Evolutionary conservation across 2,888 invertebrate species (phyloP), one percentile per base, ranked within the genome.

Genomic region (Lasioglossum leucozonium): DNA sequence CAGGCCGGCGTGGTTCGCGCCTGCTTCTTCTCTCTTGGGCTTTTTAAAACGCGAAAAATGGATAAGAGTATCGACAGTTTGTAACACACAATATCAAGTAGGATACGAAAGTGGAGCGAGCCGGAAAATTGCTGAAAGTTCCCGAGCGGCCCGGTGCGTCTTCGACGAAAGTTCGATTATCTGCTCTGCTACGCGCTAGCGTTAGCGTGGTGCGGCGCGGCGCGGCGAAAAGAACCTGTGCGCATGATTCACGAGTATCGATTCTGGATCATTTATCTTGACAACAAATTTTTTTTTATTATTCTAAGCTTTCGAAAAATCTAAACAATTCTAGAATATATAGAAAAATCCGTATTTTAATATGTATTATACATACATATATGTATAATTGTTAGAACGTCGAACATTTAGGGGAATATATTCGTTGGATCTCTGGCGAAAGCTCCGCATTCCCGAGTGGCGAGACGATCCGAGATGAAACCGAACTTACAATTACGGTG

Each of bases 21-120:
- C 67, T 72, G 72, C 55, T 40, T 8, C 10, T 10, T 51, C 72
- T 58, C 80, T 37, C 67, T 40, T 73, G 65, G 44, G 47, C 37
- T 65, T 80, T 80, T 40, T 77, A 77, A n/a, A 80, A 67, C 80
- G 76, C 58, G 76, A 76, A 40, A 81, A 77, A 81, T 77, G 47
- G 81, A 73, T 67, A 62, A 69, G 72, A 30, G 82, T 71, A 82
- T 74, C 82, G 82, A 78, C 78, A 82, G 78, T 82, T 62, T 62
- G 71, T 30, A 78, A 40, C 69, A n/a, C 69, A 47, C 78, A 30
- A 55, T 74, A 78, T 82, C 73, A 62, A 69, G 78, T n/a, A 44
- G 69, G 30, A 62, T 73, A n/a, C 62, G 47, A 78, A 82, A 78
- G 26, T 82, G 71, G 76, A 75, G 30, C 74, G 67, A 67, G 51